These are phyloP conservation scores for Hypanus sabinus DNA, from an alignment of 2,113 vertebrate genomes.

Conservation along the genomic window DNA sequence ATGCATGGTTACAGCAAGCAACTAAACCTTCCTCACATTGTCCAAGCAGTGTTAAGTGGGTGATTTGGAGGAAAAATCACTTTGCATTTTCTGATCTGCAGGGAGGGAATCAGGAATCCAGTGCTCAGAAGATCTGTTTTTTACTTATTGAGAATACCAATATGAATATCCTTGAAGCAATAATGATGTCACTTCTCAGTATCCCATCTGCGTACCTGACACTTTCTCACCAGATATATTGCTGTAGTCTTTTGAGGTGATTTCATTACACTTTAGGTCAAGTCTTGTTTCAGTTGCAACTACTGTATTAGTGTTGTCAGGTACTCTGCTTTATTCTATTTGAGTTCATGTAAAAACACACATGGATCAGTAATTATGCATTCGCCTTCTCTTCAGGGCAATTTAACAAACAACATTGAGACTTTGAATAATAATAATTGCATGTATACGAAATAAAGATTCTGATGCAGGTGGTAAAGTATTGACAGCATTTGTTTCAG, in stretches of 20 bases:
- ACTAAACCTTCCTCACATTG: not conserved
- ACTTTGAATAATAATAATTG: not conserved
- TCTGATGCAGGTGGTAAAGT: not conserved
- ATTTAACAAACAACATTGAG: not conserved
- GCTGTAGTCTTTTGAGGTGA: not conserved
- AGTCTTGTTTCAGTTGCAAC: not conserved
- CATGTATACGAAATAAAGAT: not conserved
- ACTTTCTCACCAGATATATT: not conserved
- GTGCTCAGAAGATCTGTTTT: not conserved
- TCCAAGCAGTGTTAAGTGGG: not conserved
- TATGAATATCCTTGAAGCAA: not conserved
- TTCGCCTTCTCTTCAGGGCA: not conserved
- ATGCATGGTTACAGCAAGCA: not conserved
- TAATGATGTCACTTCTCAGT: not conserved
- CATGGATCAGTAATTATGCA: not conserved
- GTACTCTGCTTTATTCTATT: not conserved
- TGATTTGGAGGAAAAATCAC: not conserved
- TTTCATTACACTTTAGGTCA: not conserved
- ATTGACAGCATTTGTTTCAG: not conserved
- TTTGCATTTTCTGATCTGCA: not conserved
- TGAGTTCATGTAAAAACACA: not conserved
- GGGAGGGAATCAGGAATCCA: not conserved
- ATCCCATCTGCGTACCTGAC: not conserved
- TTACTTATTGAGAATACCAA: not conserved
- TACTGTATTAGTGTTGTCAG: not conserved